These are phyloP conservation scores for Cydia strobilella DNA, from an alignment of 1,140 invertebrate genomes.

Conservation along the genomic window DNA sequence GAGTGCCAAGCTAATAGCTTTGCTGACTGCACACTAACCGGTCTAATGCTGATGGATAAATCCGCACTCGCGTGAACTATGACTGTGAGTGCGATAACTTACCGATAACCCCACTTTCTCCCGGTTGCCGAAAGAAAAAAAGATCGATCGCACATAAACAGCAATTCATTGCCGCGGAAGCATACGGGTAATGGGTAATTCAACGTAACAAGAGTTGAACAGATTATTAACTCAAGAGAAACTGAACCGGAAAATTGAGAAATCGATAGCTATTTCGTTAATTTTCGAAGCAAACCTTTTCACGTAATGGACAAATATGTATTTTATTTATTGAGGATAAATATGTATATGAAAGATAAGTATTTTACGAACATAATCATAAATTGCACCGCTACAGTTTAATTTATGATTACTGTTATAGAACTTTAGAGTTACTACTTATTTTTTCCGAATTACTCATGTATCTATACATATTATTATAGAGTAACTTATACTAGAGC, in stretches of 20 bases:
- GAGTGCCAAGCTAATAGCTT: too few species aligned
- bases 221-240: constrained; percentile 54
- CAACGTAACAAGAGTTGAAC: constrained; percentile 40
- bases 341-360: neutral
- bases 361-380: neutral
- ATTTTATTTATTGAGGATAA: constrained; percentile 3
- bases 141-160: constrained; percentile 50
- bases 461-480: too few species aligned
- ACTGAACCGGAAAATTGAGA: constrained; percentile 60
- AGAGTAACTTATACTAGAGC: too few species aligned
- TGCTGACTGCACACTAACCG: too few species aligned
- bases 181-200: constrained; percentile 41
- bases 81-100: constrained; percentile 36
- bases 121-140: constrained; percentile 52
- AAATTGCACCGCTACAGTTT: too few species aligned
- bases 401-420: too few species aligned
- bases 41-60: constrained; percentile 48
- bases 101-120: constrained; percentile 62
- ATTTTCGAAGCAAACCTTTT: constrained; percentile 41
- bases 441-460: too few species aligned
- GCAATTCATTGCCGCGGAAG: constrained; percentile 51
- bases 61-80: constrained; percentile 54
- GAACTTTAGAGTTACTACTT: too few species aligned
- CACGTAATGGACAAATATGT: constrained; percentile 2
- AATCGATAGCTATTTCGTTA: constrained; percentile 50